These are phyloP conservation scores for Morpho achilles DNA, from an alignment of 2,888 invertebrate species.

Conservation along the genomic window DNA sequence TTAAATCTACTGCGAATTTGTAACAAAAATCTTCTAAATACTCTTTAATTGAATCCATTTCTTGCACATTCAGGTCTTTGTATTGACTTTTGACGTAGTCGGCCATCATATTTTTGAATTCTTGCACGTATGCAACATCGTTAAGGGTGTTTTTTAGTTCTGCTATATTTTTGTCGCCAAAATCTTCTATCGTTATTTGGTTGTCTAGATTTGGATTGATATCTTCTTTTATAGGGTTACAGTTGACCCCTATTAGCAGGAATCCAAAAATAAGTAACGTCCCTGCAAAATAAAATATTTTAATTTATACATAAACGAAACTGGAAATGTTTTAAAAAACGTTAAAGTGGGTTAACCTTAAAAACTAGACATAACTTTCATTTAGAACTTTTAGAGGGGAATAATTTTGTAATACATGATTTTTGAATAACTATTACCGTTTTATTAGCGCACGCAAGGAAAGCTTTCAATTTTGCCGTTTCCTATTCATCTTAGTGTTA, in stretches of 20 bases:
- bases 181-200: neutral
- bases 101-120: slow-evolving; percentile 34
- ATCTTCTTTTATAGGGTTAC: slow-evolving; percentile 21
- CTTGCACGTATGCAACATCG: slow-evolving; percentile 30
- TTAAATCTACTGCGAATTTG: slow-evolving; percentile 36
- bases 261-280: neutral
- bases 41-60: slow-evolving; percentile 27
- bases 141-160: slow-evolving; percentile 17
- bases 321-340: no score
- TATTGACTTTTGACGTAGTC: slow-evolving; percentile 33
- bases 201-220: slow-evolving; percentile 2
- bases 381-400: no score
- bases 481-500: no score
- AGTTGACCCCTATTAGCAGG: slow-evolving; percentile 8
- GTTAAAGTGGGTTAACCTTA: no score
- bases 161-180: slow-evolving; percentile 9
- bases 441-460: no score
- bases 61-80: slow-evolving; percentile 28
- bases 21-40: slow-evolving; percentile 37
- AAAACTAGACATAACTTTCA: no score
- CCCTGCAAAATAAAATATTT: no score
- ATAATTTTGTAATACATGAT: no score
- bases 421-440: no score
- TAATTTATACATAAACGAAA: no score
- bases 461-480: no score